Conservation (phyloP, 1,140 invertebrate genomes). For the Sarcophaga bullata region DNA sequence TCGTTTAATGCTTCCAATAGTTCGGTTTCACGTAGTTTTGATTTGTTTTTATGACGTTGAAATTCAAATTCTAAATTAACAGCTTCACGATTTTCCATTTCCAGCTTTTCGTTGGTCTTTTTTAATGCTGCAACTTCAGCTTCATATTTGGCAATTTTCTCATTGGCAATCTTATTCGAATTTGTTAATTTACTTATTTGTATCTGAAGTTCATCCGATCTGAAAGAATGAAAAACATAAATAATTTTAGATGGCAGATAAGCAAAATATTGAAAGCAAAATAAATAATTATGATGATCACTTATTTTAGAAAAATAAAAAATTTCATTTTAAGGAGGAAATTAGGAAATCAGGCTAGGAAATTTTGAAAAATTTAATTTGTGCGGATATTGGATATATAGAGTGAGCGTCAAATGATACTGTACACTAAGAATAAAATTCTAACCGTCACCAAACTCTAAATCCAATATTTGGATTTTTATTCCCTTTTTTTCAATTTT, state of each 20-base stretch:
- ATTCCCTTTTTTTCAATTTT: too few relatives aligned
- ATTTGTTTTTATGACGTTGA: conserved; percentile 52
- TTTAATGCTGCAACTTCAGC: conserved; percentile 49
- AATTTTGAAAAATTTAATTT: too few relatives aligned
- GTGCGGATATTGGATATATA: too few relatives aligned
- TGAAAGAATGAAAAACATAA: conserved; percentile 4
- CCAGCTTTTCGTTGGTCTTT: conserved; percentile 51
- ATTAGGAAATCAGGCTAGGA: too few relatives aligned
- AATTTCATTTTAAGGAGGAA: background rate
- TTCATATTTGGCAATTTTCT: conserved; percentile 49
- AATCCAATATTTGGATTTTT: too few relatives aligned
- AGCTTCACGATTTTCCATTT: conserved; percentile 58
- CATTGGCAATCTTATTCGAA: conserved; percentile 48
- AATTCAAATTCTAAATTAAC: conserved; percentile 61
- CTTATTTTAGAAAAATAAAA: too few relatives aligned
- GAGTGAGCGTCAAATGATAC: too few relatives aligned
- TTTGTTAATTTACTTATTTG: conserved; percentile 43
- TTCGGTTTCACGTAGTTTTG: conserved; percentile 56
- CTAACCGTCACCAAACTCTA: too few relatives aligned
- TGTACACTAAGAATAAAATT: too few relatives aligned
- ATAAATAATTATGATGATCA: too few relatives aligned
- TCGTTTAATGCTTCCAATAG: conserved; percentile 52
- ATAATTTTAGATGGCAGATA: background rate
- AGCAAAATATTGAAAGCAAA: background rate
- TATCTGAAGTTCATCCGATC: conserved; percentile 42